phyloP scores from a whole-genome alignment of 53 echinoderm and acorn worm species.

The Apostichopus leukothele region DNA sequence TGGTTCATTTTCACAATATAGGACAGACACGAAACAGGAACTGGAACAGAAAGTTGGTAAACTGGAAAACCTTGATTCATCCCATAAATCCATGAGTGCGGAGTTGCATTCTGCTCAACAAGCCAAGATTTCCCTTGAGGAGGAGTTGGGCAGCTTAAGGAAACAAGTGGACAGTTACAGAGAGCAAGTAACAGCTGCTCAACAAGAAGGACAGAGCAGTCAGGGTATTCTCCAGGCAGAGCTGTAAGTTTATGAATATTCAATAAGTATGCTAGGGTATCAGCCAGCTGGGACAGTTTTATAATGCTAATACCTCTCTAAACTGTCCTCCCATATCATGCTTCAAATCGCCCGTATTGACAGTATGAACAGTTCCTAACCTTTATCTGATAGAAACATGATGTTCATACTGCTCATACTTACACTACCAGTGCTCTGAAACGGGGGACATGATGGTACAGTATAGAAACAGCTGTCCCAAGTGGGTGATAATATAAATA shows the following conservation, averaged over 20 bases:
- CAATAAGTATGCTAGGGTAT: neutral
- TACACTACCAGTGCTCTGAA: too few relatives aligned
- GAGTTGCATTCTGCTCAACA: constrained; percentile 46
- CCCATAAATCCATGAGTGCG: constrained; percentile 28
- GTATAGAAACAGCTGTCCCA: too few relatives aligned
- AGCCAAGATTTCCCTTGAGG: constrained; percentile 47
- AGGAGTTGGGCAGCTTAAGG: constrained; percentile 54
- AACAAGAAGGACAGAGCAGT: constrained; percentile 71
- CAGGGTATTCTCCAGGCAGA: constrained; percentile 75
- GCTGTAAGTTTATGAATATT: constrained; percentile 62
- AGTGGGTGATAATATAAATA: too few relatives aligned
- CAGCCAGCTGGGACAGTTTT: constrained; percentile 55
- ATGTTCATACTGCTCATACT: too few relatives aligned
- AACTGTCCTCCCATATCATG: too few relatives aligned
- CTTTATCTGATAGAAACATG: too few relatives aligned
- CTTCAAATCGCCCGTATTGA: too few relatives aligned
- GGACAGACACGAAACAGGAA: constrained; percentile 46
- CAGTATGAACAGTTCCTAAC: too few relatives aligned
- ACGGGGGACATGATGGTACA: too few relatives aligned
- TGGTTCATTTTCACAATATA: neutral
- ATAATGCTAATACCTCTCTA: neutral
- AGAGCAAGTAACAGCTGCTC: constrained; percentile 65
- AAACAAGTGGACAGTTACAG: constrained; percentile 83
- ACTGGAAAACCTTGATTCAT: constrained; percentile 31
- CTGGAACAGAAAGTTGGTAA: constrained; percentile 42